phyloP scores from a whole-genome alignment of 1,140 invertebrate genomes.

The Drosophila jambulina region DNA sequence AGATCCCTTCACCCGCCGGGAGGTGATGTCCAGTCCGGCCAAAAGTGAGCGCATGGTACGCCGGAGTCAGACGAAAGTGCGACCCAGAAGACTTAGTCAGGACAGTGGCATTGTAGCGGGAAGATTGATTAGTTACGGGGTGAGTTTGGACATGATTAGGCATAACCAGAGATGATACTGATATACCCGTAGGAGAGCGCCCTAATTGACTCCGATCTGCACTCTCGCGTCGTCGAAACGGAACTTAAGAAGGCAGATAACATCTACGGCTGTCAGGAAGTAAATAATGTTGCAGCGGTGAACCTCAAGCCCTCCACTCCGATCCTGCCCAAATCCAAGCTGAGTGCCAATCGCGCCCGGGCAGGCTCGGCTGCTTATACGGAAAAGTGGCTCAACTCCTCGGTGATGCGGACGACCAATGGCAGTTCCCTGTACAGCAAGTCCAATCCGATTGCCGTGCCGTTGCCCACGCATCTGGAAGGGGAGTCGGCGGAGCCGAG shows the following conservation, averaged over 20 bases:
- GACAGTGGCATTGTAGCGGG: conserved; percentile 81
- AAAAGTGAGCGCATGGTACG: conserved; percentile 76
- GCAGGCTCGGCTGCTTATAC: conserved; percentile 55
- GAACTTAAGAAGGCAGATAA: conserved; percentile 7
- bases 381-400: conserved; percentile 78
- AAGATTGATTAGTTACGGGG: conserved; percentile 68
- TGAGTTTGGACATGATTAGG: conserved; percentile 30
- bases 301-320: conserved; percentile 38
- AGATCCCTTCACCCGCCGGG: conserved; percentile 35
- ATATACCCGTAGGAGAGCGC: conserved; percentile 44
- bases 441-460: conserved; percentile 54
- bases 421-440: conserved; percentile 54
- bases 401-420: conserved; percentile 57
- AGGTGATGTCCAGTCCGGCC: conserved; percentile 79
- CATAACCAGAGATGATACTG: not conserved
- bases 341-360: conserved; percentile 3
- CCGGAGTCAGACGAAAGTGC: conserved; percentile 44
- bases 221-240: conserved; percentile 13
- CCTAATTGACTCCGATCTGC: conserved; percentile 43
- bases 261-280: conserved; percentile 29
- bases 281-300: not conserved
- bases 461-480: conserved; percentile 78
- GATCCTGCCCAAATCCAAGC: conserved; percentile 28
- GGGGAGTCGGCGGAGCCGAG: conserved; percentile 78
- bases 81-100: conserved; percentile 71